Conservation (phyloP, 2,888 invertebrate genomes). For the Erebia aethiops region DNA sequence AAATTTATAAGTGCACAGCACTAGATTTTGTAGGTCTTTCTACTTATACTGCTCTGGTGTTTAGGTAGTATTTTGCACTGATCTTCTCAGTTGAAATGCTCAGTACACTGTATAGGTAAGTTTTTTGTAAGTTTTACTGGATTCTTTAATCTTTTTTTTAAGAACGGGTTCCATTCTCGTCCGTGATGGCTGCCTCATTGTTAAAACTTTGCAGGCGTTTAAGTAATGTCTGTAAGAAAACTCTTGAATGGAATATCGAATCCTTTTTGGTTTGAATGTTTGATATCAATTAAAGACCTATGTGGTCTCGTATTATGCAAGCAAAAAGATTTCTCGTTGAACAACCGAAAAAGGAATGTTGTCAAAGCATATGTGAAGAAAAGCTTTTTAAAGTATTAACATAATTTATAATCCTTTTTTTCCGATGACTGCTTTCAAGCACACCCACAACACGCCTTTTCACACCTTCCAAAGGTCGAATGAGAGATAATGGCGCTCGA, state of each 20-base stretch:
- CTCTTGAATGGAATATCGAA: slow-evolving; percentile 41
- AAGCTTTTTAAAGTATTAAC: not conserved
- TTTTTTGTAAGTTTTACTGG: slow-evolving; percentile 50
- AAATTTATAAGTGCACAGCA: too few relatives aligned
- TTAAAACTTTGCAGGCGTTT: slow-evolving; percentile 37
- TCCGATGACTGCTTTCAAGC: too few relatives aligned
- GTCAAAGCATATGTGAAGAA: slow-evolving; percentile 3
- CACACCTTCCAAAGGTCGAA: too few relatives aligned
- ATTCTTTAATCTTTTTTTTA: slow-evolving; percentile 44
- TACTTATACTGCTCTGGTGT: too few relatives aligned
- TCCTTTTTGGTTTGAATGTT: slow-evolving; percentile 38
- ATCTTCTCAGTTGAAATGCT: too few relatives aligned
- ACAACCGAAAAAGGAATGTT: slow-evolving; percentile 24
- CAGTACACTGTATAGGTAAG: slow-evolving; percentile 38
- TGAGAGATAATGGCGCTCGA: too few relatives aligned
- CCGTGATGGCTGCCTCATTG: slow-evolving; percentile 44
- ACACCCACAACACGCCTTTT: too few relatives aligned
- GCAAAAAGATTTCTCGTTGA: slow-evolving; percentile 27
- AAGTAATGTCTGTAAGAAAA: slow-evolving; percentile 40
- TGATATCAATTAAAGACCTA: slow-evolving; percentile 38
- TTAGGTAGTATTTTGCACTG: too few relatives aligned
- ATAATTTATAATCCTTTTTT: too few relatives aligned
- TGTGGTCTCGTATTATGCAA: slow-evolving; percentile 30
- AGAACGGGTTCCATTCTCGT: slow-evolving; percentile 39
- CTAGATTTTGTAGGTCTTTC: too few relatives aligned